Evolutionary conservation across 2,113 vertebrate genomes (phyloP).

Genomic region (Mormyrus iriodes): DNA sequence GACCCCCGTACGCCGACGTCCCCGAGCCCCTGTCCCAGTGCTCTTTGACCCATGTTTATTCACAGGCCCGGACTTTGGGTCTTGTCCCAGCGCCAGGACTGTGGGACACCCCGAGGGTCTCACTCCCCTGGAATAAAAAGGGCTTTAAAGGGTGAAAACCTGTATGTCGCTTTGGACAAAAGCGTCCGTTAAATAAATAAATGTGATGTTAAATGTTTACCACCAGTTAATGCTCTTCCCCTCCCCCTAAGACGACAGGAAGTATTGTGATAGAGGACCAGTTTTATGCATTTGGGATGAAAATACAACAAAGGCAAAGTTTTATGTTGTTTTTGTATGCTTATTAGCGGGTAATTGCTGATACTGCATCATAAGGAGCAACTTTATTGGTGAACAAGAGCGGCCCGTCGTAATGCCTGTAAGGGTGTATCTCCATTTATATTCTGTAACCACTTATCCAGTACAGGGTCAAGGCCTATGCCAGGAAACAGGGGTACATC

Average conservation of each 20-base stretch:
- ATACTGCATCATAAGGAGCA: background rate
- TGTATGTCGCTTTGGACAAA: background rate
- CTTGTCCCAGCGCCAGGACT: constrained; percentile 72
- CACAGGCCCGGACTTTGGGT: constrained; percentile 69
- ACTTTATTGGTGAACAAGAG: background rate
- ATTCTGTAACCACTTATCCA: background rate
- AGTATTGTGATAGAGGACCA: constrained; percentile 23
- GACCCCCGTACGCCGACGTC: constrained; percentile 72
- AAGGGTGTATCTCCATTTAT: background rate
- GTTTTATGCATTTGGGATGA: constrained; percentile 32
- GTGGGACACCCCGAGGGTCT: constrained; percentile 72
- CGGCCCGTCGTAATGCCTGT: background rate
- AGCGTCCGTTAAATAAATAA: background rate
- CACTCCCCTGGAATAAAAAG: constrained; percentile 72
- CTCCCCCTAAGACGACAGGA: constrained; percentile 55
- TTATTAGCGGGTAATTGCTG: constrained; percentile 26
- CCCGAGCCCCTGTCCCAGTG: constrained; percentile 58
- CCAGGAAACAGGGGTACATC: background rate
- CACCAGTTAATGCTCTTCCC: constrained; percentile 69
- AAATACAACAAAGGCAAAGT: constrained; percentile 12
- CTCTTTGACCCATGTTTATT: constrained; percentile 73
- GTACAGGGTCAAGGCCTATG: background rate
- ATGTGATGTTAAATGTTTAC: constrained; percentile 46
- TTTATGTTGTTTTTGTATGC: background rate
- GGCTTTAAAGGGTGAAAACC: constrained; percentile 75